Base-by-base conservation (phyloP, 2,797 vertebrate genomes). In the Silurus aristotelis region DNA sequence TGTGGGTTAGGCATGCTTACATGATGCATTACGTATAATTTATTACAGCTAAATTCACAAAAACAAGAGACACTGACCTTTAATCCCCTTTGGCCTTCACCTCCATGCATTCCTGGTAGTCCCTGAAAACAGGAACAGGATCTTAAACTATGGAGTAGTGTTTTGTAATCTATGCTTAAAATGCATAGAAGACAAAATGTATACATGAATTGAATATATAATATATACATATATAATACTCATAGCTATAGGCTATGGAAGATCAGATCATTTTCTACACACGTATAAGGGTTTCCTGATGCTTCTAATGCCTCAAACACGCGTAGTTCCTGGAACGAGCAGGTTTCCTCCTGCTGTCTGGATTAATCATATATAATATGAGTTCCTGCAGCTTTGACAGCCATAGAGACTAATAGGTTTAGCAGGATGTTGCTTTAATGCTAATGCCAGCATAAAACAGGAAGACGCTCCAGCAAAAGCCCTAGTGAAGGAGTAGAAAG, bases 41-140 rank as follows among this genome's bases (percentile, higher is more conserved):
- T 48, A 48, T 0, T 17, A 64, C 60, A 64, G 38, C 9, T 63
- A 52, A 52, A 52, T 38, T 38, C 0, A 38, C 38, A 10, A 52
- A 52, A 77, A 82, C 61, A 55, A 84, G 27, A 66, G 83, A 52
- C 52, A 60, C 90, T 93, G 66, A 96, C 98, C 96, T 99, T 98
- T 89, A 93, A 93, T 91, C 98, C 98, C 87, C 91, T 92, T 85
- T 92, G 82, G 66, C 98, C 98, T 87, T 94, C 94, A 92, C 84
- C 94, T 93, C 97, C 98, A 92, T 96, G 95, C 86, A 96, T 95
- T 86, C 98, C 98, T 88, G 96, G 96, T 87, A 97, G 93, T 88
- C 98, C 98, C 98, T 99, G 85, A 80, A 85, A 92, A 85, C 0
- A 81, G 52, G 52, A 14, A 81, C n/a, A 82, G 15, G 46, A 9